Percentiles rank a stretch among this genome's conserved stretches.
Evolutionary conservation across 2,888 invertebrate species (phyloP).

Genomic region (Seladonia tumulorum): DNA sequence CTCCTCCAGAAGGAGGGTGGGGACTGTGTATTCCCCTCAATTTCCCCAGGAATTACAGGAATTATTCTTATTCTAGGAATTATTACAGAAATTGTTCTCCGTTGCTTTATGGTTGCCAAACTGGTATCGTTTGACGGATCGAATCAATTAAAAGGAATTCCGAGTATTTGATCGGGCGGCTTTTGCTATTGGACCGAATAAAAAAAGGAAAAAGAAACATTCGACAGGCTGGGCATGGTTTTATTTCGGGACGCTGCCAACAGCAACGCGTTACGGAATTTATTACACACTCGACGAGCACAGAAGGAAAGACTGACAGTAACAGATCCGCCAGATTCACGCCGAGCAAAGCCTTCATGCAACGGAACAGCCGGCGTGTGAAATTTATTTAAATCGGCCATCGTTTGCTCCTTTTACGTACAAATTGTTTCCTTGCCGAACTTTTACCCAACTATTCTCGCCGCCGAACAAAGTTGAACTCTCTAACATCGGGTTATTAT

Average conservation of each 20-base stretch:
- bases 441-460: not conserved
- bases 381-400: constrained; percentile 31
- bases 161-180: not conserved
- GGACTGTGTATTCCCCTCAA: too few relatives aligned
- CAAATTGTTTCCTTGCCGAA: not conserved
- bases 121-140: not conserved
- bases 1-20: too few relatives aligned
- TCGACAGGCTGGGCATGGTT: not conserved
- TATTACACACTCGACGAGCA: constrained; percentile 8
- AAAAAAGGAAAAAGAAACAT: not conserved
- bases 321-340: constrained; percentile 39
- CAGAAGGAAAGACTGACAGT: constrained; percentile 35
- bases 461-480: not conserved
- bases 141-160: not conserved
- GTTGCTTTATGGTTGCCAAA: not conserved
- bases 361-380: not conserved
- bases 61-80: too few relatives aligned
- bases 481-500: not conserved
- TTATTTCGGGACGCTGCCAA: constrained; percentile 20
- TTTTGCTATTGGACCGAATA: not conserved
- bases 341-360: constrained; percentile 8
- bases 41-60: too few relatives aligned
- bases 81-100: too few relatives aligned
- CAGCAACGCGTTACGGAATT: constrained; percentile 23
- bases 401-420: not conserved